Conservation (phyloP, 2,797 vertebrate genomes). For the Macrochelys suwanniensis region DNA sequence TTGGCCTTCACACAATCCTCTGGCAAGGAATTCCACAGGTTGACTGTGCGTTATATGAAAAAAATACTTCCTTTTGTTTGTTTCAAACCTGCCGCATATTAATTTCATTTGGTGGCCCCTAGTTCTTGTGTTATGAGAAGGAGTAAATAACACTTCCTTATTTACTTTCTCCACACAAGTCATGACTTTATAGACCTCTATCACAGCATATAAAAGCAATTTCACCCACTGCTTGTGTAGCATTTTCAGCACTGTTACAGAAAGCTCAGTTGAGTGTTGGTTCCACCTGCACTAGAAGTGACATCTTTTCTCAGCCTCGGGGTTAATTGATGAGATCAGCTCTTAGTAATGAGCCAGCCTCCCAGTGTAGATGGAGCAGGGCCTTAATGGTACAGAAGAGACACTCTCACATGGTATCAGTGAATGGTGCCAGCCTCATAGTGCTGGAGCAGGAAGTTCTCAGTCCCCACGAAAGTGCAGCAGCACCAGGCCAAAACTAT, state of each 20-base stretch:
- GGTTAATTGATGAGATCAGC: not conserved
- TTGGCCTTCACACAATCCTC: too few relatives aligned
- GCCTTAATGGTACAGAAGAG: not conserved
- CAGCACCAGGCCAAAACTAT: too few relatives aligned
- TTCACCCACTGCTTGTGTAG: not conserved
- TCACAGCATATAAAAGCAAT: not conserved
- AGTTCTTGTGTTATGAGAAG: too few relatives aligned
- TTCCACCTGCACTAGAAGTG: not conserved
- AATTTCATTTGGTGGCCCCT: too few relatives aligned
- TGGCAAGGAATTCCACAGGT: too few relatives aligned
- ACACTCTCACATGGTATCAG: not conserved
- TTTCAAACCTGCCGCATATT: too few relatives aligned
- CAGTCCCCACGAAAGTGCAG: too few relatives aligned
- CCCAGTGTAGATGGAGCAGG: not conserved
- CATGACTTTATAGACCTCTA: too few relatives aligned
- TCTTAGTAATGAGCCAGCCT: not conserved
- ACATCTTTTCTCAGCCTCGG: not conserved
- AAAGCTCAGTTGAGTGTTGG: not conserved
- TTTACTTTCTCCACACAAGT: too few relatives aligned
- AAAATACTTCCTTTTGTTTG: too few relatives aligned
- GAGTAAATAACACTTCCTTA: too few relatives aligned
- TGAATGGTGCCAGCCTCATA: not conserved
- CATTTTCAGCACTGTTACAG: not conserved
- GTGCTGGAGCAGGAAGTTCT: not conserved
- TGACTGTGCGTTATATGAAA: too few relatives aligned